Base-by-base conservation (phyloP, 1,140 invertebrate genomes). In the Bombus superbus region DNA sequence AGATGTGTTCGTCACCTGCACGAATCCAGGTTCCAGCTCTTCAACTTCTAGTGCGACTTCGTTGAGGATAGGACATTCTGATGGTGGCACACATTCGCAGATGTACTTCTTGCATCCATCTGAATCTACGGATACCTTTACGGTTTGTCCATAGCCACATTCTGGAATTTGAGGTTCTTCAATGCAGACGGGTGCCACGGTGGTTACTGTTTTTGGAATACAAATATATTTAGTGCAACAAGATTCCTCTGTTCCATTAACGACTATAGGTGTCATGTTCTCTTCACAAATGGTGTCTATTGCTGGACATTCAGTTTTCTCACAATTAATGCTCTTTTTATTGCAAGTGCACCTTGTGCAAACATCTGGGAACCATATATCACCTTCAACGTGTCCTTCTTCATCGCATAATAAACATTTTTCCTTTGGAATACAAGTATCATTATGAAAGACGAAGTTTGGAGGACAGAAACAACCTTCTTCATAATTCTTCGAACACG, bases 401-500 rank as follows among this genome's bases (percentile, higher is more conserved):
- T 94, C 94, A 88, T 97, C 97, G 90, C 97, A 98, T 0, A 96
- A 95, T 79, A 96, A 95, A 91, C 97, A 98, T 40, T 92, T 88
- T 10, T 89, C 86, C 53, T 94, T 93, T 0, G 84, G 79, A 28
- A 96, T 86, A 85, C 95, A 96, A 57, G 94, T 94, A 13, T 91
- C 92, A 59, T 92, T 94, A 35, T 94, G 92, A 86, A 94, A 90
- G 57, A 98, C 96, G 92, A 97, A 96, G 76, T 96, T 96, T 69
- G 96, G 91, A 4, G 97, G 97, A 95, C 98, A 99, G 96, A 97
- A 98, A 93, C 98, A 99, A 11, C 98, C 98, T 92, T 98, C 98
- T 44, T 95, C 95, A 11, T 94, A 94, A 78, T 93, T 94, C 59
- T 92, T 93, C 6, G 92, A 86, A 85, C 97, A 98, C 11, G 94